Evolutionary conservation across 2,113 vertebrate genomes (phyloP).

Genomic region (Platichthys stellatus): DNA sequence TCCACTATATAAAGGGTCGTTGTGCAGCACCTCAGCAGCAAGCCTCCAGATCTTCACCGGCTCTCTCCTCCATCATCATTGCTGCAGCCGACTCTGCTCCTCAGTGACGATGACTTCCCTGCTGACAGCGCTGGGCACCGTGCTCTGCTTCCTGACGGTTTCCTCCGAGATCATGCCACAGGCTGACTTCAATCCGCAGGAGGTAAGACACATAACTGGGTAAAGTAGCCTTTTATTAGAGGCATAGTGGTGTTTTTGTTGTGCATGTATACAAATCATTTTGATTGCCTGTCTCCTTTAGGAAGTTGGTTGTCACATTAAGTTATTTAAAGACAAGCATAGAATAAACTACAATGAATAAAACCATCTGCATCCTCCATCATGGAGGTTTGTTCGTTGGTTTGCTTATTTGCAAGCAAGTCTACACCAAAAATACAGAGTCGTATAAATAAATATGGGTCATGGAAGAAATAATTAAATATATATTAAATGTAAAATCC

Average conservation of each 20-base stretch:
- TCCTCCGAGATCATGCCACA: constrained; percentile 66
- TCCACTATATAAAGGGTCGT: constrained; percentile 68
- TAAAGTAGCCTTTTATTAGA: background rate
- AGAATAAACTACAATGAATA: too few species aligned
- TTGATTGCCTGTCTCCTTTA: background rate
- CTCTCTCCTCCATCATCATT: constrained; percentile 9
- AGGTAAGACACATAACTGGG: constrained; percentile 76
- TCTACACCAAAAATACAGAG: too few species aligned
- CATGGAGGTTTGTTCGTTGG: too few species aligned
- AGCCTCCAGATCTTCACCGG: constrained; percentile 15
- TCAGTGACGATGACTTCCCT: constrained; percentile 55
- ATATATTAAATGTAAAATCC: too few species aligned
- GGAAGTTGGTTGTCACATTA: too few species aligned
- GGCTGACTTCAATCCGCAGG: constrained; percentile 78
- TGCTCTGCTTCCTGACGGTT: constrained; percentile 41
- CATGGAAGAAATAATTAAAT: too few species aligned
- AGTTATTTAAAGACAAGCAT: too few species aligned
- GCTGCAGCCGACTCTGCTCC: background rate
- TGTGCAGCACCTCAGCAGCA: constrained; percentile 21
- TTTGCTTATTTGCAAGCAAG: too few species aligned
- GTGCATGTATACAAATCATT: background rate
- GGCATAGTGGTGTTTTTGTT: background rate
- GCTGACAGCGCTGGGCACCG: constrained; percentile 61
- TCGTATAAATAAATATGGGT: too few species aligned
- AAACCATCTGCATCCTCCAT: too few species aligned